Evolutionary conservation across 2,888 invertebrate genomes (phyloP).

Genomic region (Phengaris arion): DNA sequence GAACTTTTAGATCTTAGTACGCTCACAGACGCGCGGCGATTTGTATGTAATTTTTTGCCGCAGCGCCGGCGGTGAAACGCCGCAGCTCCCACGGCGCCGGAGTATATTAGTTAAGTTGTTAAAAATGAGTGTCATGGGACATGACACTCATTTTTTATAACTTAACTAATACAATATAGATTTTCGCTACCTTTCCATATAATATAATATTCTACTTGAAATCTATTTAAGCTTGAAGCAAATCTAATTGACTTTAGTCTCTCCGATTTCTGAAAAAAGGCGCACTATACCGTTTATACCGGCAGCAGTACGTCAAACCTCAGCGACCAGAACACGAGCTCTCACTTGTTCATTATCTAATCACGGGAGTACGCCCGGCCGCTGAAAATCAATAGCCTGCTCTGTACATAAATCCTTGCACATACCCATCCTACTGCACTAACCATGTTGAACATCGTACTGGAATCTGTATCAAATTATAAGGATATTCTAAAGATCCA

Average conservation of each 20-base stretch:
- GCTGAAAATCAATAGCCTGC: conserved; percentile 12
- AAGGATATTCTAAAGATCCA: not conserved
- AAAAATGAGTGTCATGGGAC: no score
- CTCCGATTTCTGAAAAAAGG: not conserved
- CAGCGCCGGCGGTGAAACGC: no score
- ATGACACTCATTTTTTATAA: no score
- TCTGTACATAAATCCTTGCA: conserved; percentile 7
- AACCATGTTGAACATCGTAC: not conserved
- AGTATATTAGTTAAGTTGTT: no score
- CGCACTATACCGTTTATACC: not conserved
- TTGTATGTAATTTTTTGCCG: no score
- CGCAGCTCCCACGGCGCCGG: no score
- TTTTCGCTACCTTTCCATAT: no score
- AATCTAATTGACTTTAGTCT: not conserved
- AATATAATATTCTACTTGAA: not conserved
- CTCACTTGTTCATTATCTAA: not conserved
- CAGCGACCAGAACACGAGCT: not conserved
- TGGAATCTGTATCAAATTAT: not conserved
- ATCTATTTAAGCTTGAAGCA: not conserved
- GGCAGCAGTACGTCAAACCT: not conserved
- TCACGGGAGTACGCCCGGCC: not conserved
- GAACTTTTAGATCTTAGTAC: no score
- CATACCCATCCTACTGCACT: not conserved
- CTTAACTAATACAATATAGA: no score
- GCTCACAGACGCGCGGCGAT: no score